A percentile compares a stretch with the other conserved stretches of the same genome.
phyloP scores from a whole-genome alignment of 2,888 invertebrate species.

The Julus scandinavius region DNA sequence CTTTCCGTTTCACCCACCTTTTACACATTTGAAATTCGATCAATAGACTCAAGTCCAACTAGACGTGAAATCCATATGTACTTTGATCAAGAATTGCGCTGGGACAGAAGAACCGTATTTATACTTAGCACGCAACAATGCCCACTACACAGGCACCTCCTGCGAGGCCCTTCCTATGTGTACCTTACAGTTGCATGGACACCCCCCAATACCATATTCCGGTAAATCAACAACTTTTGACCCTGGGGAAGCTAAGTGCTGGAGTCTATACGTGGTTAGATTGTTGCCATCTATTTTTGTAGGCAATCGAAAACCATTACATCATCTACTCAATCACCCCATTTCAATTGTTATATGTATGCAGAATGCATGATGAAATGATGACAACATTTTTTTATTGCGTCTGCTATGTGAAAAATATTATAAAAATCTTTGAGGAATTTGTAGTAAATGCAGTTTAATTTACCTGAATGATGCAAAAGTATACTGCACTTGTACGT shows the following conservation, averaged over 20 bases:
- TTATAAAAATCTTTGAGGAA: no score
- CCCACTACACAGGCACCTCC: neutral
- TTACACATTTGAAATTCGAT: slow-evolving; percentile 47
- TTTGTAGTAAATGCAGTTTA: no score
- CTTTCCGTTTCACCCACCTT: slow-evolving; percentile 48
- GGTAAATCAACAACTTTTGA: slow-evolving; percentile 22
- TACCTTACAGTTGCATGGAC: slow-evolving; percentile 19
- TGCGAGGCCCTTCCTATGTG: neutral
- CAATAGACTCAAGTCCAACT: slow-evolving; percentile 48
- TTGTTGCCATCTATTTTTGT: neutral
- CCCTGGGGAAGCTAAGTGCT: neutral
- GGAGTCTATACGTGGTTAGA: neutral
- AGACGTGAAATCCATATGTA: slow-evolving; percentile 52
- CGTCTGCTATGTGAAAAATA: no score
- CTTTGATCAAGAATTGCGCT: slow-evolving; percentile 48
- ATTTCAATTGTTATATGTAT: neutral
- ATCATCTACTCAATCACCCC: neutral
- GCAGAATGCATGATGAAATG: no score
- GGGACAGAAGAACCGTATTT: slow-evolving; percentile 49
- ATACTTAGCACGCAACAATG: slow-evolving; percentile 26
- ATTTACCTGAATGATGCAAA: no score
- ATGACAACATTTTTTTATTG: no score
- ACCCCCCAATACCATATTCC: slow-evolving; percentile 4
- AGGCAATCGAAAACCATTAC: neutral
- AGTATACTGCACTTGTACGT: no score